Percentiles rank a stretch among this genome's conserved stretches.
These are phyloP conservation scores for Cosmia pyralina DNA, from an alignment of 2,888 invertebrate species.

Conservation along the genomic window DNA sequence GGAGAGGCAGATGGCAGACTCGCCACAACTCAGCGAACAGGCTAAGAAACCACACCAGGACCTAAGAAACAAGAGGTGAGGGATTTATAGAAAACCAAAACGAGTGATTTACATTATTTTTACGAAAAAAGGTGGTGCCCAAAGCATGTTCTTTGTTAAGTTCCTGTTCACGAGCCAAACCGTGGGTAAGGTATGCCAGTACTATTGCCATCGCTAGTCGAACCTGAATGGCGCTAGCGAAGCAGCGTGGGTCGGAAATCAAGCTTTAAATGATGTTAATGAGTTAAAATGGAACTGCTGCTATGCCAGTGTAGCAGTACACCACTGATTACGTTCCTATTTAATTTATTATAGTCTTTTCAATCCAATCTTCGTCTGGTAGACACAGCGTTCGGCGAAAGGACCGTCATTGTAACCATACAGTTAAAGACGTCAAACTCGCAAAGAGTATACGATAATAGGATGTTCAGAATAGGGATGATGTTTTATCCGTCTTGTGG, in stretches of 20 bases:
- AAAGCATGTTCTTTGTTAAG: background rate
- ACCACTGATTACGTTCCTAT: no score
- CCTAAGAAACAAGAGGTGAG: conserved; percentile 86
- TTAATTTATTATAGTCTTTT: background rate
- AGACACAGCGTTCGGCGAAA: background rate
- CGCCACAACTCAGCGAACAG: conserved; percentile 87
- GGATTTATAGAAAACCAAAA: conserved; percentile 14
- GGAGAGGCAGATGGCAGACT: conserved; percentile 95
- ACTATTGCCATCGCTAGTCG: background rate
- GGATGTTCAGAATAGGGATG: no score
- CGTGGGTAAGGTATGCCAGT: background rate
- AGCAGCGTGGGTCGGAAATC: background rate
- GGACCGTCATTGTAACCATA: background rate
- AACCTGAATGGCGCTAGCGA: background rate
- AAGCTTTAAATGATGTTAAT: no score
- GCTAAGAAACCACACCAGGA: conserved; percentile 90
- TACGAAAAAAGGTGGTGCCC: background rate
- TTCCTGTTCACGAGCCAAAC: background rate
- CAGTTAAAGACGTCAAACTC: background rate
- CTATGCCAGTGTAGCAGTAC: background rate
- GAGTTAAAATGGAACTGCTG: background rate
- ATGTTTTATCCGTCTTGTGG: no score
- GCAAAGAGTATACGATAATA: background rate
- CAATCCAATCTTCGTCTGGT: background rate
- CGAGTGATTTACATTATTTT: background rate